These are phyloP conservation scores for Psittacara wagleri DNA, from an alignment of 2,113 vertebrate genomes.

Conservation along the genomic window DNA sequence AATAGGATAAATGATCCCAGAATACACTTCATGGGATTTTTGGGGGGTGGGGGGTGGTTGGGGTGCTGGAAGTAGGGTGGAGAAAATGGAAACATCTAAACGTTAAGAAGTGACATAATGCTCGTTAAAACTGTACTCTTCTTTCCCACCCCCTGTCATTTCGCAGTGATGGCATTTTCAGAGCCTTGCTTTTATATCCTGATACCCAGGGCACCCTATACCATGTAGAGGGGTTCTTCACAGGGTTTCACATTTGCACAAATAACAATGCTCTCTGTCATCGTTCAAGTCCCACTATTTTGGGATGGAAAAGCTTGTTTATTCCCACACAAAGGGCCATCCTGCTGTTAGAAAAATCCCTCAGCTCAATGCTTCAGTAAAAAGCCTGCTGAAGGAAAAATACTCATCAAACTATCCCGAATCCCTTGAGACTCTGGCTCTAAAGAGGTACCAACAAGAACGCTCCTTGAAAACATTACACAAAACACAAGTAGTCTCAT, in stretches of 20 bases:
- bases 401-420: not conserved
- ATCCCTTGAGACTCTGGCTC: not conserved
- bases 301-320: conserved; percentile 20
- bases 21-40: not conserved
- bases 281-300: not conserved
- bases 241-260: conserved; percentile 19
- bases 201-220: not conserved
- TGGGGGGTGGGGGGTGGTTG: fast-evolving
- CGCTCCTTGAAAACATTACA: not conserved
- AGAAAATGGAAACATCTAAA: not conserved
- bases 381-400: conserved; percentile 13
- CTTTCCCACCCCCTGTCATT: not conserved
- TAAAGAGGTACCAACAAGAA: not conserved
- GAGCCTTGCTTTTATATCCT: not conserved
- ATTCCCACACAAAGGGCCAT: conserved; percentile 14
- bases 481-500: not conserved
- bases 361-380: conserved; percentile 15
- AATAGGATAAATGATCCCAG: not conserved
- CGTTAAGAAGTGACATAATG: not conserved
- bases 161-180: not conserved
- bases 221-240: not conserved
- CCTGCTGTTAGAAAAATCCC: conserved; percentile 28
- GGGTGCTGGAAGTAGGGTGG: not conserved
- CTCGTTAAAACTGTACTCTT: not conserved
- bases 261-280: not conserved